Base-by-base conservation (phyloP, 2,797 vertebrate species). In the Halcyon badia region DNA sequence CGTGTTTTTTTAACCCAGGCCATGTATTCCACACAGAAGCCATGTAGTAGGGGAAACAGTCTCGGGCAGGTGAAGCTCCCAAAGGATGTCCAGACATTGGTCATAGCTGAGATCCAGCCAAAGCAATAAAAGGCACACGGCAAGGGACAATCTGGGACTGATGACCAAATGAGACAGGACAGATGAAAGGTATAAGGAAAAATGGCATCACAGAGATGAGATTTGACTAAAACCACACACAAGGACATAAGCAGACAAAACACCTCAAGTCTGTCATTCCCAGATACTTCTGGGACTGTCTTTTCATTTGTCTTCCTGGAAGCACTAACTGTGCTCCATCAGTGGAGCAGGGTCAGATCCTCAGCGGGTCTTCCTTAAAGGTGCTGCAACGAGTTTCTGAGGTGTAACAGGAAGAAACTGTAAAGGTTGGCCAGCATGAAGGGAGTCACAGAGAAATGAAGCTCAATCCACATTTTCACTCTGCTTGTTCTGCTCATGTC, bases 321-420 rank as follows among this genome's bases (percentile, higher is more conserved):
- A 42, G 13, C 35, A 20, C 33, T 37, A 44, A 11, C 69, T 72
- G 33, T 58, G 37, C 13, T 58, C 65, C n/a, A 7, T n/a, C 42
- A 56, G 1, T 26, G 48, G 31, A 31, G 44, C 16, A 60, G 49
- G 28, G 69, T 37, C 44, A 30, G n/a, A 9, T 9, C 46, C 48
- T 56, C 2, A 0, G 1, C 6, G 39, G 15, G 2, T 42, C 25
- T 80, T 65, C 48, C 14, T 24, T 54, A 28, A 19, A 66, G 4
- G 3, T 60, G 37, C 2, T 39, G 21, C n/a, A 65, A 31, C 8
- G 14, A 1, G 2, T 49, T 75, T 83, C 61, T 58, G 46, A 54
- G 58, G 13, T 28, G 11, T 48, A 49, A 60, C 7, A 54, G 12
- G 35, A 54, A 33, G 48, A 93, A 83, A 21, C 2, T 28, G 14